Percentiles rank a stretch among this genome's conserved stretches.
phyloP scores from a whole-genome alignment of 2,797 vertebrate species.

The Xenops minutus region DNA sequence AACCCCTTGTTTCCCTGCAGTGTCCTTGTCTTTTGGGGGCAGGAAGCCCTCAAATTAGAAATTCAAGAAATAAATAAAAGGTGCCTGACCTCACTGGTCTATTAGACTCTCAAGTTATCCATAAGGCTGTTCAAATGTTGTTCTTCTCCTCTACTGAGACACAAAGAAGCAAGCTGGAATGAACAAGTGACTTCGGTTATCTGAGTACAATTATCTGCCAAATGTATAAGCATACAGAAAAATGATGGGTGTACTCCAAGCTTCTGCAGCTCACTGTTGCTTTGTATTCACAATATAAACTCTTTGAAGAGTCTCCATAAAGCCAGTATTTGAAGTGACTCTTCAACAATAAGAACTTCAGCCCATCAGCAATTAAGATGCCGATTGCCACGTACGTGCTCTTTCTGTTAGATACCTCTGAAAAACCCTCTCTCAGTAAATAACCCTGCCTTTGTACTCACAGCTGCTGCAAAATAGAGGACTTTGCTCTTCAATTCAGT shows the following conservation, averaged over 20 bases:
- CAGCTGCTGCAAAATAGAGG: neutral
- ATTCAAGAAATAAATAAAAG: fast-evolving
- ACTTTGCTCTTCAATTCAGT: slow-evolving; percentile 1
- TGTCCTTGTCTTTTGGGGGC: neutral
- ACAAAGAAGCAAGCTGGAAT: neutral
- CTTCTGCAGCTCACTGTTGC: neutral
- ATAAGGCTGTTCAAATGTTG: neutral
- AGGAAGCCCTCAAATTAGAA: neutral
- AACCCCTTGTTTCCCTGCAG: neutral
- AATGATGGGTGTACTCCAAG: neutral
- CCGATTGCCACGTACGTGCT: neutral
- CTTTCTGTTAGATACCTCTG: neutral
- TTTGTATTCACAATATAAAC: neutral
- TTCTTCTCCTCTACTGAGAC: neutral
- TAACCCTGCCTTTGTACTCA: slow-evolving; percentile 5
- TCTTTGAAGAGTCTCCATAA: neutral
- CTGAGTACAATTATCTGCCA: neutral
- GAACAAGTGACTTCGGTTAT: neutral
- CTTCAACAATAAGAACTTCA: neutral
- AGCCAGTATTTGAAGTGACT: neutral
- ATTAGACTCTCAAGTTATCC: neutral
- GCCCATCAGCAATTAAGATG: neutral
- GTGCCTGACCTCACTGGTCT: neutral
- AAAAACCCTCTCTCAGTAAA: neutral
- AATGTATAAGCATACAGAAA: neutral